Evolutionary conservation across 2,113 vertebrate species (phyloP), one percentile per base, ranked within the genome.

Genomic region (Arvicanthis niloticus): DNA sequence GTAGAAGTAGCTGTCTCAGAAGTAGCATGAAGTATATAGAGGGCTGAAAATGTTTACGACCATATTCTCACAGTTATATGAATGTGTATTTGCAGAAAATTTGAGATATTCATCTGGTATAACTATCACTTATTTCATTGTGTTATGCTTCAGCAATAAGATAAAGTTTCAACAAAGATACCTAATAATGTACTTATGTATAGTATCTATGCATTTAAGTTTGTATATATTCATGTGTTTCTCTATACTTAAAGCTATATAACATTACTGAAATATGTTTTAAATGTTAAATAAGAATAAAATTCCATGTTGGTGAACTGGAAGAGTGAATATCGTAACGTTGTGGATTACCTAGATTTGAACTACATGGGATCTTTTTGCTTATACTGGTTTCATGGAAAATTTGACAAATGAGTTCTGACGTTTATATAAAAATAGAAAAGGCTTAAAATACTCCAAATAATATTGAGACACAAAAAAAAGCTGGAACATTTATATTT

Each of bases 341-440:
- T 24, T 89, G 3, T 89, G 51, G 34, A 48, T 93, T n/a, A 89
- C 22, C 16, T 76, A 9, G 22, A 37, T 11, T 19, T 76, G 51
- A 89, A 84, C 22, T 85, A 40, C 37, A 21, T 37, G 9, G 34
- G n/a, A 58, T 58, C 11, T 29, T 60, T 82, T 58, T 60, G 53
- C 37, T 82, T n/a, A 26, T 40, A 5, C 40, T 72, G 16, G 19
- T 6, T 56, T 60, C n/a, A 72, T 53, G 3, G 42, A 85, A 78
- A 85, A 72, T 93, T 56, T 93, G 53, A 80, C 9, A 93, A 86
- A 58, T 16, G 48, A 72, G 60, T 72, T 93, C 87, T 80, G 34
- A 96, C 89, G 15, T 86, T 72, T 62, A 93, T 45, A 62, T 56
- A 86, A 78, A 95, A 86, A 78, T 8, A 7, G 19, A 60, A 93